phyloP scores from a whole-genome alignment of 2,888 invertebrate species.

The Timema cristinae region DNA sequence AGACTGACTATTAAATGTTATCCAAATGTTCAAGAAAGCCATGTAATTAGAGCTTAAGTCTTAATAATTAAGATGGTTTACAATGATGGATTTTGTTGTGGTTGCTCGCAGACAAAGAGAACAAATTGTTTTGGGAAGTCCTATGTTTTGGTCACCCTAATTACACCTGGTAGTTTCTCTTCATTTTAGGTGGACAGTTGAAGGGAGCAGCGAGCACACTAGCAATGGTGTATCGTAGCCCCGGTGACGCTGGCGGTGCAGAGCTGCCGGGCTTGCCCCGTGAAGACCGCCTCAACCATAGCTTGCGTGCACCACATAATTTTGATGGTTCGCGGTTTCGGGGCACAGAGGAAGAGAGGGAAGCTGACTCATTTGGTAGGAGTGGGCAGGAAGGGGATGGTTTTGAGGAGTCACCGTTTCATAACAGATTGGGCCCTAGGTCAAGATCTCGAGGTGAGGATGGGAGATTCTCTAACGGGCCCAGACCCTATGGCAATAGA shows the following conservation, averaged over 20 bases:
- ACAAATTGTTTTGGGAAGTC: constrained; percentile 9
- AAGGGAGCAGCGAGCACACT: constrained; percentile 19
- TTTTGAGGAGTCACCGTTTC: too few relatives aligned
- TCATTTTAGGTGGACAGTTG: constrained; percentile 32
- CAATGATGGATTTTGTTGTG: constrained; percentile 30
- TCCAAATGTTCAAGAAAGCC: too few relatives aligned
- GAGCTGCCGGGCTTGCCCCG: constrained; percentile 11
- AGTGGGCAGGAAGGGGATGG: not conserved
- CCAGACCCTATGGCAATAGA: constrained; percentile 17
- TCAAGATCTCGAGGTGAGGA: constrained; percentile 26
- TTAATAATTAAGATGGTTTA: constrained; percentile 20
- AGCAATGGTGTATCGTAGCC: constrained; percentile 38
- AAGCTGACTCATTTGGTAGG: not conserved
- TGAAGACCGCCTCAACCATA: not conserved
- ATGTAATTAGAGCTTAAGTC: too few relatives aligned
- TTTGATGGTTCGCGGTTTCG: constrained; percentile 16
- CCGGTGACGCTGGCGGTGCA: constrained; percentile 23
- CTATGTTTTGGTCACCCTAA: constrained; percentile 27
- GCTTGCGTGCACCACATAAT: too few relatives aligned
- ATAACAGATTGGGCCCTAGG: not conserved
- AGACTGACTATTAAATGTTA: too few relatives aligned
- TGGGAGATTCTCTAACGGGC: constrained; percentile 19
- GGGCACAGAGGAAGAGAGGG: constrained; percentile 12
- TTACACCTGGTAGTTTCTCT: constrained; percentile 33
- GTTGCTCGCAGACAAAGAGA: constrained; percentile 19